Percentiles rank a stretch among this genome's conserved stretches.
These are phyloP conservation scores for Fukomys damarensis DNA, from an alignment of 2,113 vertebrate genomes.

Conservation along the genomic window DNA sequence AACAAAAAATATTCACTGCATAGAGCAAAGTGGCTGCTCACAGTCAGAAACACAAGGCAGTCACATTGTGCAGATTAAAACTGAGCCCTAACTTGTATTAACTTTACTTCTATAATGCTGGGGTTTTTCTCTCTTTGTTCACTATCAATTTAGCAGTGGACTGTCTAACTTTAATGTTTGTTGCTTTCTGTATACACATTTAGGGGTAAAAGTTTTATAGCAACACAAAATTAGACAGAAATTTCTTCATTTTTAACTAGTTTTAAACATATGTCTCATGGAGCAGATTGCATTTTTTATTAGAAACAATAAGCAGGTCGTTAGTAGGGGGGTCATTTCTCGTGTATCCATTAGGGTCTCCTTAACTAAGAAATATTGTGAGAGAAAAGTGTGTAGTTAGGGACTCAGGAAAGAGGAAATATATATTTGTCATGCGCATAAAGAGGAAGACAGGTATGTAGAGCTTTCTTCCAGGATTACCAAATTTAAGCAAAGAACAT, in stretches of 20 bases:
- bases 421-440: not conserved
- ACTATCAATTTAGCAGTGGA: not conserved
- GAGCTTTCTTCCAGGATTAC: not conserved
- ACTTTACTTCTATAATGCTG: slow-evolving; percentile 47
- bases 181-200: not conserved
- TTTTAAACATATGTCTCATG: not conserved
- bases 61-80: slow-evolving; percentile 49
- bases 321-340: too few relatives aligned
- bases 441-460: not conserved
- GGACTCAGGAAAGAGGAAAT: not conserved
- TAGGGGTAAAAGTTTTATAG: slow-evolving; percentile 66
- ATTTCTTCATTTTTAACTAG: slow-evolving; percentile 37
- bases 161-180: slow-evolving; percentile 53
- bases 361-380: not conserved
- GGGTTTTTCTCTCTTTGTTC: slow-evolving; percentile 42
- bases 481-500: slow-evolving; percentile 2
- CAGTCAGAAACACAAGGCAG: not conserved
- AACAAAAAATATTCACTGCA: not conserved
- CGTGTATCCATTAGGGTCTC: not conserved
- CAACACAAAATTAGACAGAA: slow-evolving; percentile 59
- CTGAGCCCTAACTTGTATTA: not conserved
- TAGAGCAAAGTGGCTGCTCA: not conserved
- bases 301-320: not conserved
- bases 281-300: not conserved
- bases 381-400: not conserved